Evolutionary conservation across 2,113 vertebrate genomes (phyloP).

Genomic region (Paraplagusia blochii): DNA sequence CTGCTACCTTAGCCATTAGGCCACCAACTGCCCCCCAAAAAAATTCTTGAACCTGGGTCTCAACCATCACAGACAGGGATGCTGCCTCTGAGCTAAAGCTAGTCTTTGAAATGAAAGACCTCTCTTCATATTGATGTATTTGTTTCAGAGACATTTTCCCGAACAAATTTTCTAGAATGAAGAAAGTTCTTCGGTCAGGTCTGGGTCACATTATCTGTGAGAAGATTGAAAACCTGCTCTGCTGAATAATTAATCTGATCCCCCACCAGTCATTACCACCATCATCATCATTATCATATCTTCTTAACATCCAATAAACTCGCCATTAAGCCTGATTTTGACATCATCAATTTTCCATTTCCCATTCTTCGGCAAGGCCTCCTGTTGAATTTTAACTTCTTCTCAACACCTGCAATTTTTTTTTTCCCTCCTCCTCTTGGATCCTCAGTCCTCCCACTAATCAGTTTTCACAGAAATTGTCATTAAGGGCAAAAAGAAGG

Average conservation of each 20-base stretch:
- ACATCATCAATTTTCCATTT: conserved; percentile 30
- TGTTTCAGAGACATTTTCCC: no score
- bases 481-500: conserved; percentile 56
- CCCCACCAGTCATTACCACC: conserved; percentile 5
- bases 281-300: conserved; percentile 13
- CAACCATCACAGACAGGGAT: no score
- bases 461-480: conserved; percentile 59
- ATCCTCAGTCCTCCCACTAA: conserved; percentile 39
- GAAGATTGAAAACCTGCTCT: neutral
- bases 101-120: no score
- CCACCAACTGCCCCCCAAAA: no score
- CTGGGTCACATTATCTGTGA: conserved; percentile 8
- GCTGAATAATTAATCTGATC: conserved; percentile 20
- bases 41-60: no score
- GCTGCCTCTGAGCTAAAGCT: no score
- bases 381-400: conserved; percentile 34
- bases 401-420: conserved; percentile 55
- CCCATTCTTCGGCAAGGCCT: conserved; percentile 19
- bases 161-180: neutral
- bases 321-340: conserved; percentile 27
- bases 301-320: conserved; percentile 13
- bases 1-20: no score
- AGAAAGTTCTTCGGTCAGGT: conserved; percentile 1
- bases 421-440: conserved; percentile 1
- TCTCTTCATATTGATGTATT: no score